A percentile compares a stretch with the other conserved stretches of the same genome.
Evolutionary conservation across 2,113 vertebrate species (phyloP).

Genomic region (Macaca fascicularis): T2T-MFA8v1.1 NC_088381.1:168796501-168797000

Average conservation of each 20-base stretch:
- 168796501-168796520: neutral
- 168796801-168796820: too few relatives aligned
- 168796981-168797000: neutral
- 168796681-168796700: neutral
- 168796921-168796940: too few relatives aligned
- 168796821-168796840: too few relatives aligned
- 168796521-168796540: neutral
- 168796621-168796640: accelerated
- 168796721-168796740: neutral
- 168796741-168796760: too few relatives aligned
- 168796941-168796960: too few relatives aligned
- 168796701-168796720: neutral
- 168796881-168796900: too few relatives aligned
- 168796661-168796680: neutral
- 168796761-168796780: too few relatives aligned
- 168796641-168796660: neutral
- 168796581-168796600: neutral
- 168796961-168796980: neutral
- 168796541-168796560: neutral
- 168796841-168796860: too few relatives aligned
- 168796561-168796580: neutral
- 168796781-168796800: too few relatives aligned
- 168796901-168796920: too few relatives aligned
- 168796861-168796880: too few relatives aligned
- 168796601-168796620: neutral